Conservation (phyloP, 1,140 invertebrate genomes). For the Laupala kohalensis region DNA sequence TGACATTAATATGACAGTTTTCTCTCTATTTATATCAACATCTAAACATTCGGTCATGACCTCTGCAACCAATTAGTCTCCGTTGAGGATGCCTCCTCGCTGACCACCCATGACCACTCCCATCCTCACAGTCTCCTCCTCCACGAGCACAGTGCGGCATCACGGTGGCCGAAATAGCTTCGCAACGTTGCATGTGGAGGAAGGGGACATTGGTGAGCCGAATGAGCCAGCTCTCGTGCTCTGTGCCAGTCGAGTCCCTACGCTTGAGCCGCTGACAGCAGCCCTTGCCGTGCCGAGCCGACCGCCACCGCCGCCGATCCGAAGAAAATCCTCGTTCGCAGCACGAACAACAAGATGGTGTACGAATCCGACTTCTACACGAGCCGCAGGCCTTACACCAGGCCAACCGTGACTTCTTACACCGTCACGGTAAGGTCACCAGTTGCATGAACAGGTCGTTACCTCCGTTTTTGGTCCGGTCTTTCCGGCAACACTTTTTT, state of each 20-base stretch:
- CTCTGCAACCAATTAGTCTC: no score
- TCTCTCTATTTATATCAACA: no score
- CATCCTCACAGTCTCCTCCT: no score
- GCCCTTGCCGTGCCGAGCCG: not conserved
- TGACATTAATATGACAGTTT: no score
- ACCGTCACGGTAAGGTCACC: slow-evolving; percentile 55
- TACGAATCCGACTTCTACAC: slow-evolving; percentile 82
- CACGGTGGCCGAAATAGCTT: no score
- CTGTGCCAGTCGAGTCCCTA: not conserved
- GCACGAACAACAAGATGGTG: slow-evolving; percentile 57
- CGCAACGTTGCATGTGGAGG: no score
- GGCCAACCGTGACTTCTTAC: slow-evolving; percentile 57
- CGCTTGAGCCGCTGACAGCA: not conserved
- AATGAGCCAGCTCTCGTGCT: not conserved
- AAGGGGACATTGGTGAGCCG: no score
- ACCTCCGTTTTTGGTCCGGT: not conserved
- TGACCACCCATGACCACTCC: no score
- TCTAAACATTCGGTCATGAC: no score
- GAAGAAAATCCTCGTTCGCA: not conserved
- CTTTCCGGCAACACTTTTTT: not conserved
- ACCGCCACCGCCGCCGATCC: not conserved
- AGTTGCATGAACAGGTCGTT: no score
- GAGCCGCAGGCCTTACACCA: slow-evolving; percentile 63
- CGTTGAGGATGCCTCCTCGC: no score
- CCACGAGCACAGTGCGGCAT: no score